A percentile compares a stretch with the other conserved stretches of the same genome.
These are phyloP conservation scores for Tachina lurida DNA, from an alignment of 2,888 invertebrate genomes.

Conservation along the genomic window DNA sequence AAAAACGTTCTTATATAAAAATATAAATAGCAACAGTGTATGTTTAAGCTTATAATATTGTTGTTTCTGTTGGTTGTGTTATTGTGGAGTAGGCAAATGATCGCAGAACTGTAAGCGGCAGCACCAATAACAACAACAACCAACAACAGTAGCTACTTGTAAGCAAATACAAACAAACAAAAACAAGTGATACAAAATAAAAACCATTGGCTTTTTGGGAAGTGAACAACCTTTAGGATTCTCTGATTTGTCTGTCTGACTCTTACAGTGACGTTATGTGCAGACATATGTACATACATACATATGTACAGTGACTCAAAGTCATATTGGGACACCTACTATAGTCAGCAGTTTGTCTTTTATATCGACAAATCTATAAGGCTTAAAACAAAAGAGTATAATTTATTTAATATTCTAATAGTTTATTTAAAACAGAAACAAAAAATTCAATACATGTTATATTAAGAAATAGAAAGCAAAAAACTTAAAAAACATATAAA, in stretches of 20 bases:
- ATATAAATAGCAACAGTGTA: conserved; percentile 27
- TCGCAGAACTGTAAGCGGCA: conserved; percentile 57
- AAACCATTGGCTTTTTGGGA: conserved; percentile 61
- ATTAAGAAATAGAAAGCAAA: too few species aligned
- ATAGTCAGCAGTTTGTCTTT: too few species aligned
- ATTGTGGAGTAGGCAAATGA: conserved; percentile 62
- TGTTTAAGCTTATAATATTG: background rate
- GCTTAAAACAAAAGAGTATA: too few species aligned
- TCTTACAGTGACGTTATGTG: conserved; percentile 3
- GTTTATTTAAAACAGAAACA: too few species aligned
- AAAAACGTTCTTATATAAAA: background rate
- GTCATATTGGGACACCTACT: too few species aligned
- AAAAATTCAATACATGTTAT: too few species aligned
- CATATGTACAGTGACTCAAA: too few species aligned
- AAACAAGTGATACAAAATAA: conserved; percentile 45
- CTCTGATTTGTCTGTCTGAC: conserved; percentile 35
- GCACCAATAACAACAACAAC: conserved; percentile 4
- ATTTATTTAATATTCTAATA: too few species aligned
- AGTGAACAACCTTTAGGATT: conserved; percentile 65
- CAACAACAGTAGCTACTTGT: background rate
- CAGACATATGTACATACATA: too few species aligned
- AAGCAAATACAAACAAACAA: background rate
- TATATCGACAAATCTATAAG: too few species aligned
- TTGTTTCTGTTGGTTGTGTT: background rate
- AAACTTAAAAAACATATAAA: too few species aligned